phyloP scores from a whole-genome alignment of 2,888 invertebrate genomes.

The Rhodophaea formosa region DNA sequence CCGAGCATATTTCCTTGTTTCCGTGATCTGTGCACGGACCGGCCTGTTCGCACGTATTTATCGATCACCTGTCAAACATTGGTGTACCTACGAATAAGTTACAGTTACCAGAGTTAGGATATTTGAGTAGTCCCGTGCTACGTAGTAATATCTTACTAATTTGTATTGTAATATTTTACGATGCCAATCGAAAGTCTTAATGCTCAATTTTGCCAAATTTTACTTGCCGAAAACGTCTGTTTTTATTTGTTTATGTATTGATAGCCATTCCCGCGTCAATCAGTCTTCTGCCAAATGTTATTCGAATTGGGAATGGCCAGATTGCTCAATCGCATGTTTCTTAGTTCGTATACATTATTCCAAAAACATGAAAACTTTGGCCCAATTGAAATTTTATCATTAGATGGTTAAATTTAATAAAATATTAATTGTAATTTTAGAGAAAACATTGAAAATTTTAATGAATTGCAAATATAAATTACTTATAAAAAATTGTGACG shows the following conservation, averaged over 20 bases:
- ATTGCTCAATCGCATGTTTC: conserved; percentile 71
- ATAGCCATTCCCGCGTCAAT: conserved; percentile 44
- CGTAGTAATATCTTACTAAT: conserved; percentile 60
- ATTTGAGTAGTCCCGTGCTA: conserved; percentile 66
- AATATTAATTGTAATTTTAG: conserved; percentile 66
- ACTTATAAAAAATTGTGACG: conserved; percentile 58
- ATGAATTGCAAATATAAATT: conserved; percentile 63
- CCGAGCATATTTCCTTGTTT: conserved; percentile 27
- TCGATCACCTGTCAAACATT: conserved; percentile 46
- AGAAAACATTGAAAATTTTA: conserved; percentile 59
- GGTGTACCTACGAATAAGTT: conserved; percentile 67
- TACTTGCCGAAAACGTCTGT: conserved; percentile 74
- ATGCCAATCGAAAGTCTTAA: conserved; percentile 76
- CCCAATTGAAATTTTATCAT: conserved; percentile 64
- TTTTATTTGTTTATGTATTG: conserved; percentile 60
- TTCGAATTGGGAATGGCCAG: conserved; percentile 45
- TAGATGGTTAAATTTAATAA: conserved; percentile 53
- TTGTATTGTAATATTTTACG: conserved; percentile 61
- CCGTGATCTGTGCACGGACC: conserved; percentile 36
- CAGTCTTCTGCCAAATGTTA: conserved; percentile 39
- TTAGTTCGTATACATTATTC: conserved; percentile 44
- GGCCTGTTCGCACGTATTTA: conserved; percentile 40
- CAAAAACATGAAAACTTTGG: conserved; percentile 55
- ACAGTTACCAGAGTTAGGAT: conserved; percentile 77
- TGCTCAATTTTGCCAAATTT: conserved; percentile 82